Evolutionary conservation across 2,113 vertebrate species (phyloP).

Genomic region (Rhynchomys soricoides): DNA sequence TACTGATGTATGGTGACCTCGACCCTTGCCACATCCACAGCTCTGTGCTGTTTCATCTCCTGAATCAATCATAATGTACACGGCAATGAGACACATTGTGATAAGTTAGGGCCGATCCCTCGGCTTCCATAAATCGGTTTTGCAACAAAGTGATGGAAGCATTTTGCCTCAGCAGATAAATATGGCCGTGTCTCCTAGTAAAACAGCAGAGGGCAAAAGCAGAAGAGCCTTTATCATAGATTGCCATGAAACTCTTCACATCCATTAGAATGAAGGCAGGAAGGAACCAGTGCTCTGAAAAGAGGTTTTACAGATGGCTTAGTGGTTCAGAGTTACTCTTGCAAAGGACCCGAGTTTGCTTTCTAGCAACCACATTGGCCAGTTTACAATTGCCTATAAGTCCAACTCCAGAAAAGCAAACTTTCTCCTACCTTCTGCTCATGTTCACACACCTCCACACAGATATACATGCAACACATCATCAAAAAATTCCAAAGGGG

Average conservation of each 20-base stretch:
- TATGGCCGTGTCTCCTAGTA: not conserved
- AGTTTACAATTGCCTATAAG: not conserved
- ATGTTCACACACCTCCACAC: not conserved
- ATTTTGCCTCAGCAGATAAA: slow-evolving; percentile 31
- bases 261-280: not conserved
- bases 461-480: not conserved
- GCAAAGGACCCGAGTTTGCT: not conserved
- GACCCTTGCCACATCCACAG: not conserved
- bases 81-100: not conserved
- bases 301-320: not conserved
- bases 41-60: slow-evolving; percentile 46
- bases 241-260: not conserved
- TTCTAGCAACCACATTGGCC: not conserved
- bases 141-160: not conserved
- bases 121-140: not conserved
- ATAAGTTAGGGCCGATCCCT: not conserved
- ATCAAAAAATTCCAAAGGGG: not conserved
- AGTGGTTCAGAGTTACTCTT: not conserved
- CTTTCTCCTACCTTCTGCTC: not conserved
- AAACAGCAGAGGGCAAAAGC: not conserved
- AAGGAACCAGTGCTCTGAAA: not conserved
- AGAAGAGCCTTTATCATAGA: not conserved
- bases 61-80: not conserved
- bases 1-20: slow-evolving; percentile 51
- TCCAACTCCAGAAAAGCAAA: not conserved